Conservation (phyloP, 2,888 invertebrate species). For the Micoletzkya japonica region DNA sequence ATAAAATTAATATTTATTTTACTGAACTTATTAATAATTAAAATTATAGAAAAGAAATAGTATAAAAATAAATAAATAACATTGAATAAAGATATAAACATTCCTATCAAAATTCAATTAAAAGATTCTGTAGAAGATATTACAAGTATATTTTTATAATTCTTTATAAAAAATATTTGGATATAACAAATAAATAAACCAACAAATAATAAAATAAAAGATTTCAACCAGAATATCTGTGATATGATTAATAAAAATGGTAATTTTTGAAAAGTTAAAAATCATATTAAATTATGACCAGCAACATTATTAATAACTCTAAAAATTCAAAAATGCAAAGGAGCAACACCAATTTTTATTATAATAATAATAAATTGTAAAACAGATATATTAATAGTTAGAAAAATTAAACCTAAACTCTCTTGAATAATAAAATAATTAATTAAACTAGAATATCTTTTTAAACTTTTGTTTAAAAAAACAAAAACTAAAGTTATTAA, state of each 20-base stretch:
- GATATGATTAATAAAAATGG: conserved; percentile 73
- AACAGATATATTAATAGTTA: conserved; percentile 34
- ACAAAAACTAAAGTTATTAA: conserved; percentile 42
- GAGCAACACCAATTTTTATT: conserved; percentile 43
- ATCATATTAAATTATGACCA: conserved; percentile 40
- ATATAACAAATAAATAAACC: conserved; percentile 44
- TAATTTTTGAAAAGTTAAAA: conserved; percentile 60
- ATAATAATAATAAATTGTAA: conserved; percentile 44
- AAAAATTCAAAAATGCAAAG: conserved; percentile 46
- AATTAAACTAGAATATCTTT: conserved; percentile 39
- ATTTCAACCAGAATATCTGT: conserved; percentile 35
- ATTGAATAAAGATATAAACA: conserved; percentile 40
- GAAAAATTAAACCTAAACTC: conserved; percentile 42
- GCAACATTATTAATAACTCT: conserved; percentile 39
- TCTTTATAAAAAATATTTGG: conserved; percentile 44
- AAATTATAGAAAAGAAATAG: conserved; percentile 42
- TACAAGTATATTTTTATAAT: conserved; percentile 41
- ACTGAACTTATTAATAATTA: conserved; percentile 41
- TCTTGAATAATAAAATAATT: conserved; percentile 48
- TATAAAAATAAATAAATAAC: conserved; percentile 42
- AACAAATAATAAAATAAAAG: conserved; percentile 37
- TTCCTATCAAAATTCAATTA: conserved; percentile 64
- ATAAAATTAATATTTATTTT: conserved; percentile 34
- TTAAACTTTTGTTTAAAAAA: conserved; percentile 38
- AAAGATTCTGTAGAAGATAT: conserved; percentile 46